Base-by-base conservation (phyloP, 2,113 vertebrate species). In the Rhinichthys klamathensis region DNA sequence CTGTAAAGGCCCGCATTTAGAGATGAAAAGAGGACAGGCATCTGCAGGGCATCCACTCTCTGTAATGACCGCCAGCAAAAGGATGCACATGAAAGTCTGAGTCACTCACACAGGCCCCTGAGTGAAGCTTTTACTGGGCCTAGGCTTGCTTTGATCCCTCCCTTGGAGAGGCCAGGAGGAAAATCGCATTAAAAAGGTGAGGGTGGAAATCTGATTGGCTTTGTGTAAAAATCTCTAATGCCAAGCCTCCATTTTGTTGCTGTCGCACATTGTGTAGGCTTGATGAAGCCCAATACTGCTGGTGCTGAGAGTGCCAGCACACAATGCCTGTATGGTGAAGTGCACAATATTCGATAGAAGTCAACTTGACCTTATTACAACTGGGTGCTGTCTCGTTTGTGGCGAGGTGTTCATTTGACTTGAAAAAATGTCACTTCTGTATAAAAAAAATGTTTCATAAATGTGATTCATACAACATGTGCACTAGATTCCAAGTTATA, bases 61-160 rank as follows among this genome's bases (percentile, higher is more conserved):
- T 13, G 58, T 93, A 92, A 93, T 87, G 87, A 83, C 86, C 30
- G 13, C 0, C 65, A 89, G 69, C 56, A 82, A 54, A 82, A 35
- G 38, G 84, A 30, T 87, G 83, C 60, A 84, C 89, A 90, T 91
- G 67, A 91, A 90, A 91, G 89, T 86, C 77, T 79, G 25, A 90
- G 88, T 91, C 90, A 86, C 69, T 86, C 86, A 81, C 83, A 70
- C 60, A 87, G 82, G 81, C 38, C 85, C 82, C 88, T n/a, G 84
- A 89, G 85, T 89, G 80, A 75, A 83, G 87, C 83, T 90, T 88
- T 92, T 89, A 89, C 58, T 77, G 76, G 58, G 69, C 54, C 60
- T 7, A 30, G 82, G 77, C 35, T 38, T 73, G 86, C 93, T 94
- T 92, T 93, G 91, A 93, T 93, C 88, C 72, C 90, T 63, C 27